Base-by-base conservation (phyloP, 1,140 invertebrate genomes). In the Drosophila sucinea region DNA sequence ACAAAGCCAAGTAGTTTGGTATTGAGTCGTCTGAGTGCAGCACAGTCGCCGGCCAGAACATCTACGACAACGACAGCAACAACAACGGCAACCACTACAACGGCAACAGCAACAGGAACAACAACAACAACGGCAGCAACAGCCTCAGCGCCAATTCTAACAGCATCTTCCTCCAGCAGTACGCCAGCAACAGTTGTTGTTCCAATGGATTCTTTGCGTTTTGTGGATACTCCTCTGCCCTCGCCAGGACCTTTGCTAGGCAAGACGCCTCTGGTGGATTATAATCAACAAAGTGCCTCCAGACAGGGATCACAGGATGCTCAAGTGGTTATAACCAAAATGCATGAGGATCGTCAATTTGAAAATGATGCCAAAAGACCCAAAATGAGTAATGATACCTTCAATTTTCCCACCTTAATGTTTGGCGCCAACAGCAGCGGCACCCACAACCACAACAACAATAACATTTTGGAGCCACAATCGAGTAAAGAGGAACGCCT, bases 161-260 rank as follows among this genome's bases (percentile, higher is more conserved):
- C 67, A 7, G 29, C 35, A 30, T 30, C 30, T 30, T 30, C 30
- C 17, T 17, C 17, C 17, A 17, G 17, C 2, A 30, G 30, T 1
- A 30, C 30, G 4, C 30, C 30, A 63, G 51, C 60, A 67, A 8
- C 62, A 32, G 17, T 74, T 17, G 60, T 79, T 44, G 51, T 70
- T 30, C 55, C 47, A 11, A 67, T 54, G 10, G 77, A 84, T 5
- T 68, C 77, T 0, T 54, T 91, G 10, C 78, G 85, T 3, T 90
- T 92, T 41, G 81, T 91, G 41, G 93, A 93, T 84, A 90, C 94
- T 38, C 92, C 96, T 0, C 91, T 96, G 6, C 95, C 95, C 6
- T 97, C 96, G 7, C 96, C 96, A 0, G 96, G 96, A 0, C 96
- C 96, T 1, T 92, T 97, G 67, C 92, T 97, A 17, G 96, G 96